Conservation (phyloP, 2,797 vertebrate genomes). For the Arvicola amphibius region DNA sequence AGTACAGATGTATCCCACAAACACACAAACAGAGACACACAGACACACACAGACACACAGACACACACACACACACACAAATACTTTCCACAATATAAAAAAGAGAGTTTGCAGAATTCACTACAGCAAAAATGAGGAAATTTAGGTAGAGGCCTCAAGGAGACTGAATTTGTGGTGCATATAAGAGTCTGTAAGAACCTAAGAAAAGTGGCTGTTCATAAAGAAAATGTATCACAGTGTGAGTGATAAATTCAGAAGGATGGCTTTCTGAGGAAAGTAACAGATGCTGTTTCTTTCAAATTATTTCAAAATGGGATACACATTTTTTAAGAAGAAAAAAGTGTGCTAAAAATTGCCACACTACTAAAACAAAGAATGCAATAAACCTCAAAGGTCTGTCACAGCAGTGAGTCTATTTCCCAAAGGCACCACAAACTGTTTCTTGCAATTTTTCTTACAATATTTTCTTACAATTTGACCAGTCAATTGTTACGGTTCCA, state of each 20-base stretch:
- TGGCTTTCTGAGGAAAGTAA: constrained; percentile 73
- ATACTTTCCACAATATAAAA: background rate
- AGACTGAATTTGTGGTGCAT: constrained; percentile 30
- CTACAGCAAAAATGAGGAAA: background rate
- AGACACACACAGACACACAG: background rate
- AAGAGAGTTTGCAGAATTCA: background rate
- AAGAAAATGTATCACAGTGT: constrained; percentile 54
- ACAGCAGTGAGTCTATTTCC: constrained; percentile 60
- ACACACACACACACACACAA: background rate
- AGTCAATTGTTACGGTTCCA: constrained; percentile 67
- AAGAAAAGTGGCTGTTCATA: constrained; percentile 49
- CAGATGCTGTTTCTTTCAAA: constrained; percentile 78
- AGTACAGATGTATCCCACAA: background rate
- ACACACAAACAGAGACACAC: background rate
- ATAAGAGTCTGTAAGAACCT: constrained; percentile 46
- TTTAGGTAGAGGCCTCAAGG: background rate
- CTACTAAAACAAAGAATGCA: constrained; percentile 75
- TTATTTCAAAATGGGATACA: constrained; percentile 75
- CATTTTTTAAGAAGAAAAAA: constrained; percentile 60
- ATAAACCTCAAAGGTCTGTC: constrained; percentile 67
- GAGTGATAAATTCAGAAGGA: constrained; percentile 72
- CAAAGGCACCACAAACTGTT: constrained; percentile 63
- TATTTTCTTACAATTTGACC: constrained; percentile 73
- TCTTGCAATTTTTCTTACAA: constrained; percentile 69
- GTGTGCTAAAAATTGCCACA: constrained; percentile 65